A percentile compares a stretch with the other conserved stretches of the same genome.
Evolutionary conservation across 1,140 invertebrate genomes (phyloP).

Genomic region (Matsumurasca onukii): DNA sequence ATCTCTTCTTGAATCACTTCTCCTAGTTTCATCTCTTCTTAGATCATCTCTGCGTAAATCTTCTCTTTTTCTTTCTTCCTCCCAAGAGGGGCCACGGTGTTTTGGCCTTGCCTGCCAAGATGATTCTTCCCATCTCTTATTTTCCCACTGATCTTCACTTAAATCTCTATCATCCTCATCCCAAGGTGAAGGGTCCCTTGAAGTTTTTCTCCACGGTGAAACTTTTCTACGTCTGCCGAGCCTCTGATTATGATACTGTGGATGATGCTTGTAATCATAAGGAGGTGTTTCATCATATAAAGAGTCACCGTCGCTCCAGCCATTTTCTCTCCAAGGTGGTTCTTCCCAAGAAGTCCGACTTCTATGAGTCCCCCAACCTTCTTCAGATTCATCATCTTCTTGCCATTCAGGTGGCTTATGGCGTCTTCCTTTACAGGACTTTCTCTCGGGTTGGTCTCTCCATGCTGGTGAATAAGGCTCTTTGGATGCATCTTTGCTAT

Average conservation of each 20-base stretch:
- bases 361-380: constrained; percentile 41
- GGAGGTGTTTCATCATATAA: constrained; percentile 43
- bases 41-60: constrained; percentile 43
- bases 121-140: constrained; percentile 37
- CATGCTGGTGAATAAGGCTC: constrained; percentile 43
- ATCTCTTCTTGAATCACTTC: constrained; percentile 46
- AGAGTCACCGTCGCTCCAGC: constrained; percentile 47
- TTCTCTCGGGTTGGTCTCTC: constrained; percentile 36
- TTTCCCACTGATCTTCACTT: constrained; percentile 40
- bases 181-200: constrained; percentile 68
- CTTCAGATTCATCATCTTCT: constrained; percentile 46
- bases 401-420: constrained; percentile 38
- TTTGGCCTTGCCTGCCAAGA: constrained; percentile 35
- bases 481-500: constrained; percentile 64
- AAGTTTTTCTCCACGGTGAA: constrained; percentile 48
- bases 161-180: constrained; percentile 56
- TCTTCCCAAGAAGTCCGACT: constrained; percentile 41
- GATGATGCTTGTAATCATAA: constrained; percentile 31
- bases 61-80: constrained; percentile 42
- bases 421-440: constrained; percentile 38
- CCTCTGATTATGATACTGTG: constrained; percentile 34
- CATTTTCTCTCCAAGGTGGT: constrained; percentile 44
- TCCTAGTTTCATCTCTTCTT: constrained; percentile 45
- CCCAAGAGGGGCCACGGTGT: constrained; percentile 37
- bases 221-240: constrained; percentile 40